A percentile compares a stretch with the other conserved stretches of the same genome.
Evolutionary conservation across 2,113 vertebrate species (phyloP).

Genomic region (Dendrocopos noguchii): DNA sequence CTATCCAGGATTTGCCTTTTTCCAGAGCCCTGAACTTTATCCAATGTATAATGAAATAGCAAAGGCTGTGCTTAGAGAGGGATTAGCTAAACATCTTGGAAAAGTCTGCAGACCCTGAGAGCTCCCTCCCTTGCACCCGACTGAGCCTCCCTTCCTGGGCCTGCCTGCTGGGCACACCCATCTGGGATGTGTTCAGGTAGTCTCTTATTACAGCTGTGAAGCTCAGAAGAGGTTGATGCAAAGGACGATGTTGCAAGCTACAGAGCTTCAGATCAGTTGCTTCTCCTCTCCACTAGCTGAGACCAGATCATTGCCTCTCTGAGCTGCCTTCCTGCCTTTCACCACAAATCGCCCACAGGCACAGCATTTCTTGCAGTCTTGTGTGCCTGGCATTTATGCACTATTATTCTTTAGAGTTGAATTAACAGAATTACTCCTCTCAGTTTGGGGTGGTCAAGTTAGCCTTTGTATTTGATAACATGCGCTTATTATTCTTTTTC

Average conservation of each 20-base stretch:
- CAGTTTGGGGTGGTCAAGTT: background rate
- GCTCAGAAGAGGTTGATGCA: background rate
- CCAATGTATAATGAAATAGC: background rate
- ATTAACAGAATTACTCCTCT: background rate
- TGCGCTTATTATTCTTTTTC: background rate
- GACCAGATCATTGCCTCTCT: background rate
- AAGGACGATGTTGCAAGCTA: background rate
- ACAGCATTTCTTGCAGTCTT: background rate
- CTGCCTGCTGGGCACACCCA: background rate
- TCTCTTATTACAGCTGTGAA: background rate
- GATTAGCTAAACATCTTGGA: background rate
- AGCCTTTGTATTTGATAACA: background rate
- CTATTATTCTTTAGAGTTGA: background rate
- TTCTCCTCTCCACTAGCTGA: background rate
- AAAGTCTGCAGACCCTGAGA: background rate
- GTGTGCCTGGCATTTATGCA: background rate
- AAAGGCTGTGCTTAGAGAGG: background rate
- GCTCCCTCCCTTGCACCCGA: background rate
- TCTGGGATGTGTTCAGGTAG: accelerated
- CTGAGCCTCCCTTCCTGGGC: background rate
- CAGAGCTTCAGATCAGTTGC: background rate
- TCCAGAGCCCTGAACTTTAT: background rate
- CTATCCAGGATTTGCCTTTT: background rate
- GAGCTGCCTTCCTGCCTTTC: background rate
- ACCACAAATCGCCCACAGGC: background rate